Evolutionary conservation across 2,888 invertebrate genomes (phyloP), one percentile per base, ranked within the genome.

Genomic region (Linnaemya vulpina): DNA sequence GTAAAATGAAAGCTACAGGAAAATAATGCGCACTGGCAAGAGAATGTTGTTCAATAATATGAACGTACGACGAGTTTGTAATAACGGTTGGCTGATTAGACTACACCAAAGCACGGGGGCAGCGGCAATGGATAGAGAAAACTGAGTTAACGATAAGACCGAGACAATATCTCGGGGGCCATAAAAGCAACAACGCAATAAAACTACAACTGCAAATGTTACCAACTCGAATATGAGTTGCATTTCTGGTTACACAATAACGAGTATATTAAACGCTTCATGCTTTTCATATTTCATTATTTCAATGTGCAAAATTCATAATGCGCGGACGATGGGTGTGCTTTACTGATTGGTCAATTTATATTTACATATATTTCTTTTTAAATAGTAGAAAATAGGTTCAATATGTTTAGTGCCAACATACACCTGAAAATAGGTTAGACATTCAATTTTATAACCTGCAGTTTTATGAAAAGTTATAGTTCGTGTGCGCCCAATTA

Each of bases 1-100:
- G 58, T 30, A 73, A 30, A 58, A 73, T 73, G 58, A n/a, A 63
- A 65, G 20, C 13, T 60, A 62, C 22, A 40, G 68, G 30, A 62
- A 55, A 73, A n/a, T n/a, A n/a, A 35, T 73, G 53, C 43, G 20
- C 62, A 70, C n/a, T 46, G 35, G 35, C 11, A 20, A 49, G 13
- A 65, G 22, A 76, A 46, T 58, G 46, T 15, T n/a, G 58, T n/a
- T 58, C 58, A 20, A 58, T 55, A 67, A 58, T 30, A 46, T 67
- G 55, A 55, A 76, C 35, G 9, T 35, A 35, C n/a, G n/a, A n/a
- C n/a, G n/a, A n/a, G n/a, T n/a, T n/a, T 55, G 17, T 15, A 58
- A 55, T 38, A 67, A 76, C 20, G 22, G 20, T 60, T 49, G 58
- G 17, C 7, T 67, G 20, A 35, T 35, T 76, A 38, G 8, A 43